These are phyloP conservation scores for Chalcis sispes DNA, from an alignment of 2,888 invertebrate species.

Conservation along the genomic window DNA sequence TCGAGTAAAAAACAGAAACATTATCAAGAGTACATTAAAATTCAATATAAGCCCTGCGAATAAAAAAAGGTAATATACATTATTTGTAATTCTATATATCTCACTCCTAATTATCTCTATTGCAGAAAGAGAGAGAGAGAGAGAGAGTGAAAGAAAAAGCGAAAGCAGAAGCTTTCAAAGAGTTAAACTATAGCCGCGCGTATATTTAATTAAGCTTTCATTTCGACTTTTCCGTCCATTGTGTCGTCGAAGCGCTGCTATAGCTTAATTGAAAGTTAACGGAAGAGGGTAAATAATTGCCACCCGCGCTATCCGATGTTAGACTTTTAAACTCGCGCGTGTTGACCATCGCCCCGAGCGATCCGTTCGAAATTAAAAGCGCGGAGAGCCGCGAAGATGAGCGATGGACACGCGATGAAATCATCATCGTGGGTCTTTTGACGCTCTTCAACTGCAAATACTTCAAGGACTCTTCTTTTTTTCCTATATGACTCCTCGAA, in stretches of 20 bases:
- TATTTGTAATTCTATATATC: too few relatives aligned
- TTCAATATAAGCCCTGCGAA: too few relatives aligned
- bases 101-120: too few relatives aligned
- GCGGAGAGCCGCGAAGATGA: background rate
- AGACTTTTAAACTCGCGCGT: too few relatives aligned
- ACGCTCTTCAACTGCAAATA: background rate
- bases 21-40: too few relatives aligned
- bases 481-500: background rate
- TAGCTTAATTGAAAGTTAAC: conserved; percentile 32
- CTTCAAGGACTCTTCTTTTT: background rate
- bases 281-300: conserved; percentile 19
- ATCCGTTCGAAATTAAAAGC: conserved; percentile 23
- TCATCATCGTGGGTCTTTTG: too few relatives aligned
- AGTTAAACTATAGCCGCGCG: background rate
- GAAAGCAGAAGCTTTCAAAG: background rate
- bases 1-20: too few relatives aligned
- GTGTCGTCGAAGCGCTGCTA: background rate
- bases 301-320: background rate
- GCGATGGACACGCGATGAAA: background rate
- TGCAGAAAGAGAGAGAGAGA: background rate
- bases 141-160: background rate
- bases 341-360: background rate
- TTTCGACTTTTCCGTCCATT: conserved; percentile 20
- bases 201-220: conserved; percentile 45
- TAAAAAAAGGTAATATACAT: too few relatives aligned